A percentile compares a stretch with the other conserved stretches of the same genome.
Evolutionary conservation across 2,797 vertebrate genomes (phyloP).

Genomic region (Tauraco hartlaubi): DNA sequence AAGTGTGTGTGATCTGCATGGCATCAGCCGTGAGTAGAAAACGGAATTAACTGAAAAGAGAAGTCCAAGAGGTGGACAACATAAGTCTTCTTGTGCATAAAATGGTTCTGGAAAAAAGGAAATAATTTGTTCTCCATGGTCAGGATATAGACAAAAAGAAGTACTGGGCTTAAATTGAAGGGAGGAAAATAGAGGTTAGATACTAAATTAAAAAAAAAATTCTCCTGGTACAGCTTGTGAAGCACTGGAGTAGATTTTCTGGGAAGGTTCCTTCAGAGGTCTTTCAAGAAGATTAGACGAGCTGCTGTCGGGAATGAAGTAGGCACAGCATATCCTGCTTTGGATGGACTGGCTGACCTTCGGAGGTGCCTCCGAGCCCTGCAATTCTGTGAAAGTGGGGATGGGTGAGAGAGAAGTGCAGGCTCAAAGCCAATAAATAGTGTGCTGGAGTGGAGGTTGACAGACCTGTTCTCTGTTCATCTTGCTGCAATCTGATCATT

Average conservation of each 20-base stretch:
- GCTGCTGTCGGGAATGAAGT: not conserved
- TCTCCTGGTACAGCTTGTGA: not conserved
- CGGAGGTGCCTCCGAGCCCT: not conserved
- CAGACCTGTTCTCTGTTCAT: not conserved
- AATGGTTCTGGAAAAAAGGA: slow-evolving; percentile 1
- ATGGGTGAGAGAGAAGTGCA: not conserved
- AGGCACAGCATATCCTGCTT: not conserved
- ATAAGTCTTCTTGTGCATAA: not conserved
- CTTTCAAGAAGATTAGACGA: not conserved
- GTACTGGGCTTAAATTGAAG: not conserved
- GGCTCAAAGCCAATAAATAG: not conserved
- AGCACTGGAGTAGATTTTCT: not conserved
- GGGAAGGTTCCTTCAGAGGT: slow-evolving; percentile 9
- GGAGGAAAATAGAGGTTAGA: not conserved
- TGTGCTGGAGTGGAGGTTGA: not conserved
- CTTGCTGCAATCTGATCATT: not conserved
- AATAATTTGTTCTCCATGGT: not conserved
- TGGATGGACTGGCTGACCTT: not conserved
- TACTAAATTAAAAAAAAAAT: not conserved
- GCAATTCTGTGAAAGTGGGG: not conserved
- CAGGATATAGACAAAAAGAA: not conserved
- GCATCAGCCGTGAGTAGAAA: not conserved
- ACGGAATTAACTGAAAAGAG: not conserved
- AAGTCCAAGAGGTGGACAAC: not conserved
- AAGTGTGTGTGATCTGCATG: not conserved